phyloP scores from a whole-genome alignment of 2,113 vertebrate species.

The Lathamus discolor region DNA sequence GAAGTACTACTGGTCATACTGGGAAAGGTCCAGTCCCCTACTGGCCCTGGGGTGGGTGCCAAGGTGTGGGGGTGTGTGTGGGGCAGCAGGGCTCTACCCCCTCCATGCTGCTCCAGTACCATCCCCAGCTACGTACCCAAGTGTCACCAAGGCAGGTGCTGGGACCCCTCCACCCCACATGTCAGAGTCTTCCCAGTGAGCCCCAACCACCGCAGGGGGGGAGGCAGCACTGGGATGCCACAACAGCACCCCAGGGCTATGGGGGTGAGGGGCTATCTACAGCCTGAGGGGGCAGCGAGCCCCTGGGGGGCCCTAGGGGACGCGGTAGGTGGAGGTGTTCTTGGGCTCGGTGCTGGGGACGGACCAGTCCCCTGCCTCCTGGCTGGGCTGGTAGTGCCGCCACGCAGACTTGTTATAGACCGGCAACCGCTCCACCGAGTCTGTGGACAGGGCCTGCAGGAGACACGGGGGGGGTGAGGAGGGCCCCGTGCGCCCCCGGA shows the following conservation, averaged over 20 bases:
- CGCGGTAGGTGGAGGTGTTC: constrained; percentile 84
- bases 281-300: neutral
- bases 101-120: neutral
- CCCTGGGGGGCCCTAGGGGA: neutral
- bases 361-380: constrained; percentile 91
- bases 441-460: constrained; percentile 89
- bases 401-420: constrained; percentile 95
- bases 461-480: neutral
- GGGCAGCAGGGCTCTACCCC: neutral
- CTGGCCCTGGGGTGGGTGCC: neutral
- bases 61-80: neutral
- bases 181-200: neutral
- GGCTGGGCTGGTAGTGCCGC: constrained; percentile 90
- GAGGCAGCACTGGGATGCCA: neutral
- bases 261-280: neutral
- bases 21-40: neutral
- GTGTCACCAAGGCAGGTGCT: neutral
- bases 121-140: neutral
- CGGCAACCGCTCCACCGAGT: constrained; percentile 90
- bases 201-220: accelerated
- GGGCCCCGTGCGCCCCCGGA: neutral
- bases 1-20: neutral
- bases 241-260: neutral
- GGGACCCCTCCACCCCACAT: neutral
- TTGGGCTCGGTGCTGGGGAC: constrained; percentile 91